These are phyloP conservation scores for Amniataba percoides DNA, from an alignment of 2,797 vertebrate genomes.

Conservation along the genomic window DNA sequence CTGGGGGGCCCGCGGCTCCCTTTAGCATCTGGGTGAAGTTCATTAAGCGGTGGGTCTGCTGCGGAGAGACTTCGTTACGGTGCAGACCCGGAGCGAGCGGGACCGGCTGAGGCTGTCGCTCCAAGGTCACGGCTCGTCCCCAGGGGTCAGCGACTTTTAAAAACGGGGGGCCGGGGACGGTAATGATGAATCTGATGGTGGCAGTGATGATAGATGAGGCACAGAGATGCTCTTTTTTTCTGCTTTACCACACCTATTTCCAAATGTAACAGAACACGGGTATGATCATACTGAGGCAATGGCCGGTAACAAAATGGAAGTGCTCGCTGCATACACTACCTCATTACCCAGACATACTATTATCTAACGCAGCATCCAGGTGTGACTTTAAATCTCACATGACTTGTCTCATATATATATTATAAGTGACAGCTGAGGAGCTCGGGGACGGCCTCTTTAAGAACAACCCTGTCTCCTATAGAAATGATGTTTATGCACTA, in stretches of 20 bases:
- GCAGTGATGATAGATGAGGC: conserved; percentile 54
- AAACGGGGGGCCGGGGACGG: conserved; percentile 25
- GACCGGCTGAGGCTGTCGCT: conserved; percentile 28
- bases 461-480: not conserved
- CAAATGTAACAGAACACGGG: conserved; percentile 7
- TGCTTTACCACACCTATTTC: not conserved
- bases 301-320: conserved; percentile 42
- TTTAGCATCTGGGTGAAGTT: conserved; percentile 78
- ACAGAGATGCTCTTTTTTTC: not conserved
- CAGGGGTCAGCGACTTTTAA: conserved; percentile 36
- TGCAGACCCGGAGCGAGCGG: conserved; percentile 39
- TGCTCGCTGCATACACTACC: conserved; percentile 25
- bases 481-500: not conserved
- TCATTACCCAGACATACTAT: conserved; percentile 58
- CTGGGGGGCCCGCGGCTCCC: conserved; percentile 66
- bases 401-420: conserved; percentile 10
- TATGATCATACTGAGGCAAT: conserved; percentile 32
- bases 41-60: conserved; percentile 65
- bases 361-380: conserved; percentile 48
- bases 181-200: conserved; percentile 45
- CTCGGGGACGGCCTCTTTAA: not conserved
- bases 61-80: conserved; percentile 56
- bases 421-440: conserved; percentile 12
- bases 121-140: conserved; percentile 62
- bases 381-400: conserved; percentile 47